A percentile compares a stretch with the other conserved stretches of the same genome.
Evolutionary conservation across 2,797 vertebrate species (phyloP).

Genomic region (Argya squamiceps): DNA sequence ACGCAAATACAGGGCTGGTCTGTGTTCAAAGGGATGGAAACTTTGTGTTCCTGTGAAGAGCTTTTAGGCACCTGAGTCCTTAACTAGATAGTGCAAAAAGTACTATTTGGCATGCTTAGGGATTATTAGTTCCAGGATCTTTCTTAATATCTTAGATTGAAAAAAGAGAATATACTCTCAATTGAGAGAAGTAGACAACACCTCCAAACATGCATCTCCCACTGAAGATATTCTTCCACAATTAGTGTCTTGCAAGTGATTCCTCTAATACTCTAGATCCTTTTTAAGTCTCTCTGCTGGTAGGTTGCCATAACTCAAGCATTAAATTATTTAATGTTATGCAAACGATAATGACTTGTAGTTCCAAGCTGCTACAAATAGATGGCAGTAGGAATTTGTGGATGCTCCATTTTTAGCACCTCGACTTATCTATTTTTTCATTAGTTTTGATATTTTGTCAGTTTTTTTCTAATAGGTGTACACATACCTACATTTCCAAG

Average conservation of each 20-base stretch:
- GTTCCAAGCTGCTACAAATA: background rate
- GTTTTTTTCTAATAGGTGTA: background rate
- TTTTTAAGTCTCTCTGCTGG: background rate
- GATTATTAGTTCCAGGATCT: background rate
- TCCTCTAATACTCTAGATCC: background rate
- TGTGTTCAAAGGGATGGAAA: background rate
- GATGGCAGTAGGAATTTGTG: slow-evolving; percentile 46
- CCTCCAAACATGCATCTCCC: background rate
- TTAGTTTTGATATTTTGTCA: background rate
- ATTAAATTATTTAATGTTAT: background rate
- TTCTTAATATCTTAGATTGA: background rate
- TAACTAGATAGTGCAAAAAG: background rate
- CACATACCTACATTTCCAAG: background rate
- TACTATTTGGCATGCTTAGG: background rate
- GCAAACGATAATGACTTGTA: background rate
- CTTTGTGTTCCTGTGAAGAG: background rate
- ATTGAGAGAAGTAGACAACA: background rate
- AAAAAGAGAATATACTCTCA: background rate
- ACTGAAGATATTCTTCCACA: background rate
- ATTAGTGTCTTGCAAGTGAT: background rate
- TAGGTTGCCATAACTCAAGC: background rate
- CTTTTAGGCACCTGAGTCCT: background rate
- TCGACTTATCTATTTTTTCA: background rate
- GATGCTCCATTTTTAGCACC: background rate
- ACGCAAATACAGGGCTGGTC: background rate